Evolutionary conservation across 2,113 vertebrate species (phyloP), one percentile per base, ranked within the genome.

Genomic region (Sakesphorus luctuosus): DNA sequence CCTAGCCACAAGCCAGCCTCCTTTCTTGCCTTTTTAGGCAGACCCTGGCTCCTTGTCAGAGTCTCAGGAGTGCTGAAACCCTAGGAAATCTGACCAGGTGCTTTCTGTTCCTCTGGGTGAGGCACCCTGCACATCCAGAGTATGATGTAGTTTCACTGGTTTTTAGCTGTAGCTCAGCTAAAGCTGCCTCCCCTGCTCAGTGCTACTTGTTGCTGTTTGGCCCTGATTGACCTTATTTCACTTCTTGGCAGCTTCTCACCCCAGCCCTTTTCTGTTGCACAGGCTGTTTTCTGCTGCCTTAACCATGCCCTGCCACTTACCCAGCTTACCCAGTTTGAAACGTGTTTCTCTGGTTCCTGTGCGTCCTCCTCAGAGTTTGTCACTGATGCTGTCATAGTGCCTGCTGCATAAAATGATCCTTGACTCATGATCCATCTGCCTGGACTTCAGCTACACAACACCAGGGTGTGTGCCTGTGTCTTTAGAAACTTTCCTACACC

Each of bases 11-110:
- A 65, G 44, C 29, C 65, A 68, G 29, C 18, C 40, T 84, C 43
- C 59, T 76, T 62, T 46, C 20, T 56, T 20, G 44, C 58, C 23
- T 38, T 67, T 36, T 28, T 59, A 46, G 59, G 40, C 43, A 79
- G 10, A 3, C 31, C 8, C 31, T 29, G 18, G 38, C 31, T 81
- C 68, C 21, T 2, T 25, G n/a, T 69, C 49, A 25, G n/a, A 23
- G n/a, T 35, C 50, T 50, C 7, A 2, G 28, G 5, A 17, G 72
- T 9, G 7, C 65, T 20, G 47, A 18, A 62, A 14, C 44, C n/a
- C 21, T 3, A 6, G 2, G 15, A 83, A 56, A 43, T 28, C 46
- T 1, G 0, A 8, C 7, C 68, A 62, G n/a, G 50, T 18, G 24
- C 35, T 65, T 29, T 49, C 20, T 47, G 43, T 15, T 74, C 77